These are phyloP conservation scores for Lepisosteus osseus DNA, from an alignment of 2,113 vertebrate species.

Conservation along the genomic window DNA sequence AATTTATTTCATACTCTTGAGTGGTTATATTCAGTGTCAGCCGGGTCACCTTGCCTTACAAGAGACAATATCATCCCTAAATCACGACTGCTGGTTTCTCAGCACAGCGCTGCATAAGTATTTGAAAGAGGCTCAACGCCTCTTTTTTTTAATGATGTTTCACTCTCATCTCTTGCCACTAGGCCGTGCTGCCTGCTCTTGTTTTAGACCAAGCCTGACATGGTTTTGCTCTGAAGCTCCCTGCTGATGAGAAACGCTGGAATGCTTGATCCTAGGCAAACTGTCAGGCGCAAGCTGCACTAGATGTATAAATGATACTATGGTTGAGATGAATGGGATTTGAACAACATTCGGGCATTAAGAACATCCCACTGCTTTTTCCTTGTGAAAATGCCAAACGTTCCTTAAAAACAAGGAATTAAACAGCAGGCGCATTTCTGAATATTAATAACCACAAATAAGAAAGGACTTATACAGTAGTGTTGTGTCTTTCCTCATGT, in stretches of 20 bases:
- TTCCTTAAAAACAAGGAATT: too few relatives aligned
- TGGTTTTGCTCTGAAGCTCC: background rate
- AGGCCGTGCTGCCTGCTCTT: background rate
- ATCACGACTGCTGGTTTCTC: background rate
- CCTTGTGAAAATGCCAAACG: background rate
- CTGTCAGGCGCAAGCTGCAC: background rate
- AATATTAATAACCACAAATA: too few relatives aligned
- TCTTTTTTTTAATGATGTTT: background rate
- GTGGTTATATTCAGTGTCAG: background rate
- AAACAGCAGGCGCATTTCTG: too few relatives aligned
- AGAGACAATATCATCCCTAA: too few relatives aligned
- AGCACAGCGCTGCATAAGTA: background rate
- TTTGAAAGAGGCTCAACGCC: too few relatives aligned
- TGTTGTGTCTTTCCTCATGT: too few relatives aligned
- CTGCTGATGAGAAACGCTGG: background rate
- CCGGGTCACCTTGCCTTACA: too few relatives aligned
- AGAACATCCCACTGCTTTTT: background rate
- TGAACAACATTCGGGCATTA: background rate
- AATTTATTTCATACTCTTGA: background rate
- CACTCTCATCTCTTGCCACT: background rate
- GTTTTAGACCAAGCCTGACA: background rate
- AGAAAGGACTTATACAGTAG: too few relatives aligned
- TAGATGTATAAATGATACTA: background rate
- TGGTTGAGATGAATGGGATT: background rate
- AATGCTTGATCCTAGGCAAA: background rate